phyloP scores from a whole-genome alignment of 2,113 vertebrate genomes.

The Neoarius graeffei region DNA sequence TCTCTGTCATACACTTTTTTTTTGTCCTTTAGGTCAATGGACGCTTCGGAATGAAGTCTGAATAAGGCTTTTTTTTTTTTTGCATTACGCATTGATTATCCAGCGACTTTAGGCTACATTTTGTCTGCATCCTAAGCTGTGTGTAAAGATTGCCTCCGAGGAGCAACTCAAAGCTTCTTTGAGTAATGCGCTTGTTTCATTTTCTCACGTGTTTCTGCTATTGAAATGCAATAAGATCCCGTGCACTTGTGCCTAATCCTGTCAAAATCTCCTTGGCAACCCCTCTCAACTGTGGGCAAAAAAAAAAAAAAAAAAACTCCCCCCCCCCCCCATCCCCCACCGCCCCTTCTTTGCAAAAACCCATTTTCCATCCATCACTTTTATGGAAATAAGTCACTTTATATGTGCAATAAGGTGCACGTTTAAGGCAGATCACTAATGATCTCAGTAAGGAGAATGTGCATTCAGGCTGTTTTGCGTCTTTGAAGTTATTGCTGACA shows the following conservation, averaged over 20 bases:
- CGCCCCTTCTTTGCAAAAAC: slow-evolving; percentile 24
- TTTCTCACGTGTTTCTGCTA: slow-evolving; percentile 79
- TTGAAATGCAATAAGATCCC: slow-evolving; percentile 77
- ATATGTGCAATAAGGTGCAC: slow-evolving; percentile 58
- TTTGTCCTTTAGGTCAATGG: background rate
- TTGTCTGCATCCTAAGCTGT: slow-evolving; percentile 26
- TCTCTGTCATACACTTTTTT: background rate
- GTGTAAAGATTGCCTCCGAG: slow-evolving; percentile 39
- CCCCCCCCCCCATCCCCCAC: slow-evolving; percentile 12
- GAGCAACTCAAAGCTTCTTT: slow-evolving; percentile 58
- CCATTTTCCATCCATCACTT: slow-evolving; percentile 52
- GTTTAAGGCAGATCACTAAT: slow-evolving; percentile 52
- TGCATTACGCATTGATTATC: background rate
- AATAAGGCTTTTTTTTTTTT: background rate
- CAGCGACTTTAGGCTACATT: background rate
- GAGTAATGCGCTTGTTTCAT: slow-evolving; percentile 66
- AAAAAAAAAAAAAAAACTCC: slow-evolving; percentile 36
- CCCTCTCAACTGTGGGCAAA: slow-evolving; percentile 65
- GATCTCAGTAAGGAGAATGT: slow-evolving; percentile 55
- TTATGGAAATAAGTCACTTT: slow-evolving; percentile 54
- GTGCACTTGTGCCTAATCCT: slow-evolving; percentile 81
- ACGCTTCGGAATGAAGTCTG: background rate
- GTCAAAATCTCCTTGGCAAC: slow-evolving; percentile 74
- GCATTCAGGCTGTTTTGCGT: slow-evolving; percentile 58
- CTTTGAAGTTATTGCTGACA: slow-evolving; percentile 68